phyloP scores from a whole-genome alignment of 2,797 vertebrate species.

The Halcyon badia region DNA sequence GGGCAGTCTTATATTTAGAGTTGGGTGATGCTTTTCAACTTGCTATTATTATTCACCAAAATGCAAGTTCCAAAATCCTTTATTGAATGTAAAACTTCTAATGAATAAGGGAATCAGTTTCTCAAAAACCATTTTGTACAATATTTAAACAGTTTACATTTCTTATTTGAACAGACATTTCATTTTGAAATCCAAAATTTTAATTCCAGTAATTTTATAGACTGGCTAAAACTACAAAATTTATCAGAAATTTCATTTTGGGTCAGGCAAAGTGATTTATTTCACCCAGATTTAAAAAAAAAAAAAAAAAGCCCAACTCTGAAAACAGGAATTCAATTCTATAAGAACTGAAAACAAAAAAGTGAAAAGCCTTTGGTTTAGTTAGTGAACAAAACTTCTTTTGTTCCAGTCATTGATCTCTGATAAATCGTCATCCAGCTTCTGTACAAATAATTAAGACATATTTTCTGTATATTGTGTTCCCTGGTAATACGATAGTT shows the following conservation, averaged over 20 bases:
- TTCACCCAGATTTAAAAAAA: not conserved
- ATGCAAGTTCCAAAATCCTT: not conserved
- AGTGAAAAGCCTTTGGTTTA: not conserved
- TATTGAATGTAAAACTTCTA: not conserved
- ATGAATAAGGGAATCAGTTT: not conserved
- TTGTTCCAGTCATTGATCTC: not conserved
- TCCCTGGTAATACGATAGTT: not conserved
- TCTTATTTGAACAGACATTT: not conserved
- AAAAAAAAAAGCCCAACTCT: not conserved
- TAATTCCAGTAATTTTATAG: not conserved
- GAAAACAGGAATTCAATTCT: not conserved
- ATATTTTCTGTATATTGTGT: not conserved
- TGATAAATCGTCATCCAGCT: not conserved
- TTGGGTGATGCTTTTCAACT: not conserved
- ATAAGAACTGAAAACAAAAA: not conserved
- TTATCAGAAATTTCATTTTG: not conserved
- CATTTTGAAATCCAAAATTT: not conserved
- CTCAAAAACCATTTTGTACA: rapidly evolving
- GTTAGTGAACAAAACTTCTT: not conserved
- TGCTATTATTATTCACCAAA: not conserved
- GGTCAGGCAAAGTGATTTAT: not conserved
- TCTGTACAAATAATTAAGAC: constrained; percentile 17
- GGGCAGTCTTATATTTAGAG: not conserved
- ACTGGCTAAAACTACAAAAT: not conserved
- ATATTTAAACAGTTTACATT: not conserved